phyloP scores from a whole-genome alignment of 2,888 invertebrate genomes.

The Mactromeris polynyma region DNA sequence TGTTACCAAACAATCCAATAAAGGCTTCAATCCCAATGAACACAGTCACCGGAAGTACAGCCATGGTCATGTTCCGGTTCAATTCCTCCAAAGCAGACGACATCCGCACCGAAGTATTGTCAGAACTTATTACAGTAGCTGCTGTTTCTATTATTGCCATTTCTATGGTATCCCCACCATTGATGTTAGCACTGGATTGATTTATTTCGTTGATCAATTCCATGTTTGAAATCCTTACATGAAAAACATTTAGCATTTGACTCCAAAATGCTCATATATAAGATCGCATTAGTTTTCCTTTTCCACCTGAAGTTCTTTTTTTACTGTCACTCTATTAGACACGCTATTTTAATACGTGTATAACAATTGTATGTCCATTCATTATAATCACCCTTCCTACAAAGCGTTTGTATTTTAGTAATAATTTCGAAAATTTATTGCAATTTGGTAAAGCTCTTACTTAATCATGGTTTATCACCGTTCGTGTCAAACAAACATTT shows the following conservation, averaged over 20 bases:
- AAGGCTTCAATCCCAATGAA: conserved; percentile 55
- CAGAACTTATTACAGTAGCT: not conserved
- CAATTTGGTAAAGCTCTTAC: not conserved
- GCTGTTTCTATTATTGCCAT: not conserved
- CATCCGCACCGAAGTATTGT: not conserved
- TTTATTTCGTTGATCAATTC: not conserved
- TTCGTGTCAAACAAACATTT: not conserved
- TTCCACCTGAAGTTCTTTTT: not conserved
- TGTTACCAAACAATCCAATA: conserved; percentile 58
- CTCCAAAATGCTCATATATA: not conserved
- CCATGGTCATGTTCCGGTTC: conserved; percentile 45
- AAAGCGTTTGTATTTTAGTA: not conserved
- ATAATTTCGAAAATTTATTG: not conserved
- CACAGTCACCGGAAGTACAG: conserved; percentile 63
- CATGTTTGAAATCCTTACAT: not conserved
- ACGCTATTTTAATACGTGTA: not conserved
- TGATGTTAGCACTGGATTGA: not conserved
- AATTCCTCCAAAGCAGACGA: conserved; percentile 22
- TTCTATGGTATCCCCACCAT: not conserved
- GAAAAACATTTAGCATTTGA: not conserved
- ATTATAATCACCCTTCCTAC: not conserved
- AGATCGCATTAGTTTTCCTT: not conserved
- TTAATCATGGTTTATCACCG: not conserved
- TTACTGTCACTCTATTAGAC: not conserved
- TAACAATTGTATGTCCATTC: not conserved